Base-by-base conservation (phyloP, 2,888 invertebrate species). In the Hybos culiciformis region DNA sequence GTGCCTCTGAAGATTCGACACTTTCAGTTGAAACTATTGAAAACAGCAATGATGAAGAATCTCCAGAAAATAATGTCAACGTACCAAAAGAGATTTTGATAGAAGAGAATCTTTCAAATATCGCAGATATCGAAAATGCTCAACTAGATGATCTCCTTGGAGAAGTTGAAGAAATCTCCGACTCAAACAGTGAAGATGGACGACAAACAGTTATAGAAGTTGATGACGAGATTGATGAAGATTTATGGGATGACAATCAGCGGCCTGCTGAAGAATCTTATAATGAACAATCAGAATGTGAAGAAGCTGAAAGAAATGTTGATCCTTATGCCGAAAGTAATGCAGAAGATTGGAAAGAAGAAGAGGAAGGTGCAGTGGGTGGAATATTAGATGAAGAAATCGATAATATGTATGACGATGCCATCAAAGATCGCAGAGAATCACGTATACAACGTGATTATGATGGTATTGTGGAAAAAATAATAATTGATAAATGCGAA, bases 351-450 rank as follows among this genome's bases (percentile, higher is more conserved):
- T 62, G 63, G 64, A 56, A 55, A 26, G 56, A 57, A 21, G 50
- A 53, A 0, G 55, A 46, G 3, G 53, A 61, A 34, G 61, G 60
- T 0, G 63, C 64, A 1, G 55, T 57, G 12, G 61, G 59, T 2
- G 63, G 62, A 1, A 49, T 43, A 5, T 33, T 42, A 1, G 58
- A 62, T 42, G 56, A 62, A 1, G 60, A 64, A 15, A 58, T 64
- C 8, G 65, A 64, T 23, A 56, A 66, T 47, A 66, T 64, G 39
- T 64, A 64, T 48, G 60, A 58, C 21, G 64, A 64, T 14, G 64
- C 61, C 0, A 56, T 64, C 0, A 60, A 57, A 46, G 60, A 63
- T 47, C 57, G 60, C 0, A 64, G 62, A 3, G 62, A 61, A 20
- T 63, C 63, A 3, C 61, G 62, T 3, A 64, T 64, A 5, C 46